Conservation (phyloP, 2,797 vertebrate species). For the Coregonus ussuriensis region DNA sequence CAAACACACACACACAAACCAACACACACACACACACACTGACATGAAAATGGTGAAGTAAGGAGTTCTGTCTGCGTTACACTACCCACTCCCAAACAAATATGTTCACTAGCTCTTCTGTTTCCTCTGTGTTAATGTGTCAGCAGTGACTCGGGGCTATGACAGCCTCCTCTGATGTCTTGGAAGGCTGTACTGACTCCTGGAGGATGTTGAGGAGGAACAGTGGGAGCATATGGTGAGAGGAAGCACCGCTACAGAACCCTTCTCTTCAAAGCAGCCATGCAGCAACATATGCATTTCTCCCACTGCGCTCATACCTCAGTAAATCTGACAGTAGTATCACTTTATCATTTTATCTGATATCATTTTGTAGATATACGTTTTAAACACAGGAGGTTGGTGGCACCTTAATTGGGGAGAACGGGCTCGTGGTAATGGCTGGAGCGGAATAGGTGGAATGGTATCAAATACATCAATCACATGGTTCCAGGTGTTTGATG, state of each 20-base stretch:
- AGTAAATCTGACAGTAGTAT: constrained; percentile 25
- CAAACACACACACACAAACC: not conserved
- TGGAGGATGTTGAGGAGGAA: constrained; percentile 53
- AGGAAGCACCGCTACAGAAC: constrained; percentile 57
- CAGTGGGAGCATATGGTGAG: constrained; percentile 66
- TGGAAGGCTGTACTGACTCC: constrained; percentile 57
- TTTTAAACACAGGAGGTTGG: not conserved
- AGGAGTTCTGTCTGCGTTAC: not conserved
- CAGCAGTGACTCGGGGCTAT: constrained; percentile 63
- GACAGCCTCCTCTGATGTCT: constrained; percentile 59
- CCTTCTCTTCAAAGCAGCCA: constrained; percentile 38
- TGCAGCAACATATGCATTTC: constrained; percentile 25
- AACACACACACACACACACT: not conserved
- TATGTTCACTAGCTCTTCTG: not conserved
- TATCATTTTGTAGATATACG: not conserved
- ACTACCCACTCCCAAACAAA: not conserved
- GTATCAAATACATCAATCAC: no score
- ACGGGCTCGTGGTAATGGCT: no score
- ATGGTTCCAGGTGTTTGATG: no score
- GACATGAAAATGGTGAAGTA: not conserved
- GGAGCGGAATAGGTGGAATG: no score
- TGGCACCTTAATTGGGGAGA: no score
- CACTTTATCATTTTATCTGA: constrained; percentile 5
- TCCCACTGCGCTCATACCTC: not conserved
- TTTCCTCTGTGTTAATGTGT: constrained; percentile 55